Evolutionary conservation across 2,113 vertebrate genomes (phyloP), one percentile per base, ranked within the genome.

Genomic region (Bufo gargarizans): DNA sequence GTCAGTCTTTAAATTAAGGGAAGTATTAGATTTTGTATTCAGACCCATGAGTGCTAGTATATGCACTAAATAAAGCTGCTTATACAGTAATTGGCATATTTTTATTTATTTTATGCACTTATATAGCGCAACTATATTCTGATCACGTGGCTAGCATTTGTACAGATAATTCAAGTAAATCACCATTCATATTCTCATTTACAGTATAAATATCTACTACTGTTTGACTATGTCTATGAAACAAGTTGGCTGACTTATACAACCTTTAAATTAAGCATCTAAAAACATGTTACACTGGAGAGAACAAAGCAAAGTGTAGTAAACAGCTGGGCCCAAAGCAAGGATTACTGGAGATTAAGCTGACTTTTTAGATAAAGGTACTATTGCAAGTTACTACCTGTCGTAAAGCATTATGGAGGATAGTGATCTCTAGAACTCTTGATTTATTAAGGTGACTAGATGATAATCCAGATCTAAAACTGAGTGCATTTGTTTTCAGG

Each of bases 291-390:
- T 76, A 33, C 4, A 14, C 8, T 49, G 47, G 47, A 50, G 74
- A 4, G 10, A 20, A 77, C 47, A 53, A 69, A 14, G 43, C 33
- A 43, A 74, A 77, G 9, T 53, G 3, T 77, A 77, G 74, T n/a
- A 10, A 49, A 49, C 74, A n/a, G 19, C 50, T 53, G 47, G 49
- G 74, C 74, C 74, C 74, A 77, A 53, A 77, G 74, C 74, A 77
- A 77, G 47, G 74, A 77, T 77, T 74, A 74, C 33, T 77, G 76
- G 20, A 49, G 76, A 77, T 55, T 77, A 55, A 47, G 20, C 20
- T 53, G 19, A 50, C 20, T 20, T 11, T 77, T 55, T 77, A 55
- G 47, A 55, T 53, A 13, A 77, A 14, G 33, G 47, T 55, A 53
- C 47, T 3, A 53, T 53, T 53, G 19, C 49, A 55, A 55, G 19